phyloP scores from a whole-genome alignment of 2,113 vertebrate genomes.

The Marmota monax region DNA sequence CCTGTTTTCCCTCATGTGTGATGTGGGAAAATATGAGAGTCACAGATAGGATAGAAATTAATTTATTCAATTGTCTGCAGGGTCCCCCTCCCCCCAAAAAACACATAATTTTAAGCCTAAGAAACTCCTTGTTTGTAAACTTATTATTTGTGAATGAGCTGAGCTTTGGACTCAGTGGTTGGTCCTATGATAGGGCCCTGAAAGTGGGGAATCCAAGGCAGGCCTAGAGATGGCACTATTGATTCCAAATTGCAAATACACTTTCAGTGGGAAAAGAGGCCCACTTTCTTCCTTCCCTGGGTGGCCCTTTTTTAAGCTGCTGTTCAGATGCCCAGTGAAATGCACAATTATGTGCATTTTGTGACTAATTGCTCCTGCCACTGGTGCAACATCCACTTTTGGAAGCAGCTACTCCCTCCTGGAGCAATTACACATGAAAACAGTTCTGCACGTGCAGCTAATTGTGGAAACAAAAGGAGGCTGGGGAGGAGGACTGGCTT shows the following conservation, averaged over 20 bases:
- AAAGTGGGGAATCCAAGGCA: background rate
- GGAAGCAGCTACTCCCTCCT: constrained; percentile 72
- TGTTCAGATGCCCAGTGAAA: constrained; percentile 11
- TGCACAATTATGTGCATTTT: constrained; percentile 71
- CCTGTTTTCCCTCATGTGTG: background rate
- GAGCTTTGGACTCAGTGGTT: background rate
- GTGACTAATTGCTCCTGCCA: constrained; percentile 68
- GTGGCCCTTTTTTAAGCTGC: constrained; percentile 36
- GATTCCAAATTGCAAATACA: constrained; percentile 30
- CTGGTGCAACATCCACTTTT: constrained; percentile 68
- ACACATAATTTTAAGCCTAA: constrained; percentile 22
- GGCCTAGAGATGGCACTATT: background rate
- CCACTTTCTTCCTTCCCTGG: background rate
- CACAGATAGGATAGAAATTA: constrained; percentile 40
- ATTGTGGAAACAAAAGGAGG: constrained; percentile 73
- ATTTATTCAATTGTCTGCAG: background rate
- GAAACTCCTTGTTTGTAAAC: background rate
- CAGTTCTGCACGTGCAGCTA: constrained; percentile 76
- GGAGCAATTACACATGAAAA: constrained; percentile 76
- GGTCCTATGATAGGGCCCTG: background rate
- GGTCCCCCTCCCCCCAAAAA: background rate
- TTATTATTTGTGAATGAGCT: constrained; percentile 9
- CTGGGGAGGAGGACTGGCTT: constrained; percentile 66
- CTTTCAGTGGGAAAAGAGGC: background rate
- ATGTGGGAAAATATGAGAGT: background rate